Conservation (phyloP, 2,113 vertebrate species). For the Alaudala cheleensis region DNA sequence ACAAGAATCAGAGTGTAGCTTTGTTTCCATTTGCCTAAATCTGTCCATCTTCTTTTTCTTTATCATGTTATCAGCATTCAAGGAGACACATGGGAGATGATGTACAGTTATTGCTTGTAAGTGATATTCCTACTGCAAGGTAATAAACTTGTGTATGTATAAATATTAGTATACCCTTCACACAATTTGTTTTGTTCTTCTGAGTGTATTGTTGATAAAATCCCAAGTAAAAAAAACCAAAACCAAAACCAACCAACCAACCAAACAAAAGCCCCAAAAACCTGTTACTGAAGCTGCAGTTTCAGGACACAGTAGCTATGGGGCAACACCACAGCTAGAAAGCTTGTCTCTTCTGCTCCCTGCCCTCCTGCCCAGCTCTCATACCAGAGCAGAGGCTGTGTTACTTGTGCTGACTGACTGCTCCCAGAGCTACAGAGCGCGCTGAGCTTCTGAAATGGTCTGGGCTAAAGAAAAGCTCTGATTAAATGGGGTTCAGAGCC, state of each 20-base stretch:
- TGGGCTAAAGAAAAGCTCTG: neutral
- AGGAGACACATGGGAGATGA: neutral
- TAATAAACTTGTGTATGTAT: neutral
- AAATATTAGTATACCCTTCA: neutral
- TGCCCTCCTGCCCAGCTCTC: neutral
- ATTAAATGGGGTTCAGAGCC: neutral
- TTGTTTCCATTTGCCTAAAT: neutral
- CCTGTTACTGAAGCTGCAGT: neutral
- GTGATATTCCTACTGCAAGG: neutral
- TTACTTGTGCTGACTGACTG: neutral
- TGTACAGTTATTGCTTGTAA: neutral
- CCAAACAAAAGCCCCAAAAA: too few species aligned
- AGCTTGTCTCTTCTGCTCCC: neutral
- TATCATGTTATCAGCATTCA: neutral
- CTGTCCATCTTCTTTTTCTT: neutral
- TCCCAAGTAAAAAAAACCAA: neutral
- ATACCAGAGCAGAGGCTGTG: neutral
- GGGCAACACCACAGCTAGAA: neutral
- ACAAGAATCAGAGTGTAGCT: neutral
- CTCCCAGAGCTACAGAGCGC: rapidly evolving
- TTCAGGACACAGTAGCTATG: neutral
- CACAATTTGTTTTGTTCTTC: neutral
- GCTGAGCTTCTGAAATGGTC: neutral
- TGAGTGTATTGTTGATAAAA: neutral
- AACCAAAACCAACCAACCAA: neutral